Evolutionary conservation across 2,797 vertebrate species (phyloP).

Genomic region (Eleutherodactylus coqui): DNA sequence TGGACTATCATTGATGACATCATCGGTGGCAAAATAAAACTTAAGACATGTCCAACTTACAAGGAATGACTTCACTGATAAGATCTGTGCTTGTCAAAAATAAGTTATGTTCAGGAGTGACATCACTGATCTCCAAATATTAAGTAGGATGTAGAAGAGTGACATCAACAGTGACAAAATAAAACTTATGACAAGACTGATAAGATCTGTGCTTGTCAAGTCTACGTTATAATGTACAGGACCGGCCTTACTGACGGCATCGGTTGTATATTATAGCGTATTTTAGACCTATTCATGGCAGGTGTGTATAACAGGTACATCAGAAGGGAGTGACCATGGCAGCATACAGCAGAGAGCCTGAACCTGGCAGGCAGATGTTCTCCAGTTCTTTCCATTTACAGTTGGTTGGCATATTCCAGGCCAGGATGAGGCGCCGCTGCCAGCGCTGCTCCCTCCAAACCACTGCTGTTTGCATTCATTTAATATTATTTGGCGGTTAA

Average conservation of each 20-base stretch:
- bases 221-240: background rate
- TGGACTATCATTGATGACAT: background rate
- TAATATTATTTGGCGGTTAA: slow-evolving; percentile 54
- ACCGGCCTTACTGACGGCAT: background rate
- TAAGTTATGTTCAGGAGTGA: background rate
- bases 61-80: background rate
- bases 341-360: background rate
- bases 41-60: background rate
- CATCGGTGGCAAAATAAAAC: background rate
- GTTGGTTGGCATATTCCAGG: background rate
- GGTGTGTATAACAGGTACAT: background rate
- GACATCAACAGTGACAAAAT: too few relatives aligned
- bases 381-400: too few relatives aligned
- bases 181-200: too few relatives aligned
- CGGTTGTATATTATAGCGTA: background rate
- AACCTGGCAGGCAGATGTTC: background rate
- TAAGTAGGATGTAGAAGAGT: background rate
- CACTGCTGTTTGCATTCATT: slow-evolving; percentile 46
- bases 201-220: background rate
- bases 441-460: slow-evolving; percentile 50
- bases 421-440: background rate
- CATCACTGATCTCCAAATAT: too few relatives aligned
- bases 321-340: background rate
- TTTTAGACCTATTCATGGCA: background rate
- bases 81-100: rapidly evolving